phyloP scores from a whole-genome alignment of 2,797 vertebrate genomes.

The Coregonus suidteri region DNA sequence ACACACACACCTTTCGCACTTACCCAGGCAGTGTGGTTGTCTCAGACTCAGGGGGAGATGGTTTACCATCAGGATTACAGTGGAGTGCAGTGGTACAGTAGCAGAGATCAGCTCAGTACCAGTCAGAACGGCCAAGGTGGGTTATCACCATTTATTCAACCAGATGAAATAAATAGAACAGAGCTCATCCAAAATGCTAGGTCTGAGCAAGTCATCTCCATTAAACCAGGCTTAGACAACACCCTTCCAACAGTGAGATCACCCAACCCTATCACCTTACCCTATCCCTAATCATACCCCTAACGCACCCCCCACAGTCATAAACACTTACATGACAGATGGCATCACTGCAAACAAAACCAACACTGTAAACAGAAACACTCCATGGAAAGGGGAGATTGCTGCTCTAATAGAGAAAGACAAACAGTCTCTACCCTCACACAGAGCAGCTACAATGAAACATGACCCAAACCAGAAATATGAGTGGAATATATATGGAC shows the following conservation, averaged over 20 bases:
- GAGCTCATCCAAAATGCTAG: constrained; percentile 43
- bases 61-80: constrained; percentile 55
- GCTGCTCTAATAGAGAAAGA: constrained; percentile 60
- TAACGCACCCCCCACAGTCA: constrained; percentile 30
- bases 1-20: too few relatives aligned
- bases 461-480: constrained; percentile 49
- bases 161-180: constrained; percentile 36
- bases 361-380: constrained; percentile 19
- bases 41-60: constrained; percentile 60
- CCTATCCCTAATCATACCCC: background rate
- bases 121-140: constrained; percentile 57
- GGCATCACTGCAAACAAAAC: constrained; percentile 45
- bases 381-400: constrained; percentile 64
- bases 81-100: constrained; percentile 48
- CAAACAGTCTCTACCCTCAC: constrained; percentile 46
- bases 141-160: constrained; percentile 48
- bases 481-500: constrained; percentile 46
- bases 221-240: constrained; percentile 3
- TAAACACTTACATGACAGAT: constrained; percentile 40
- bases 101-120: constrained; percentile 58
- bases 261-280: constrained; percentile 35
- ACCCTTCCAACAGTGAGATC: constrained; percentile 4
- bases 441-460: constrained; percentile 43
- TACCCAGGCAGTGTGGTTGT: constrained; percentile 45
- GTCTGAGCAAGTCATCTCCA: constrained; percentile 32